Percentiles rank a stretch among this genome's conserved stretches.
Evolutionary conservation across 2,113 vertebrate species (phyloP).

Genomic region (Vireo altiloquus): DNA sequence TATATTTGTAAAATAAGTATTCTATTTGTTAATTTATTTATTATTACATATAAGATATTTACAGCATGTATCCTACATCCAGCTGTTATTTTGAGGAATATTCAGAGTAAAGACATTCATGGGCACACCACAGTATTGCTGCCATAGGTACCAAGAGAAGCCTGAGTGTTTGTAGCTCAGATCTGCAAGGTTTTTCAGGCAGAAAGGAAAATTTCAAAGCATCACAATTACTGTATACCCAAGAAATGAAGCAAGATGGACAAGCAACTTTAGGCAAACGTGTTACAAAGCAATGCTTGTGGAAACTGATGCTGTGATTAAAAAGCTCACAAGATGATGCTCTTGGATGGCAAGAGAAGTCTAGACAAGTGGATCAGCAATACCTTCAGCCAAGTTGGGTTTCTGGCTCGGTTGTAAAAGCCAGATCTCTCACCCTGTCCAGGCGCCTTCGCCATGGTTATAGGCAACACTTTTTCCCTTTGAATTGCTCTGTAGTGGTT

Average conservation of each 20-base stretch:
- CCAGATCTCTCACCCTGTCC: not conserved
- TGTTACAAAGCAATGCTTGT: accelerated
- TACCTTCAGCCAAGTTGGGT: not conserved
- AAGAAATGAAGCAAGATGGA: not conserved
- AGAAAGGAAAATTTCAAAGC: not conserved
- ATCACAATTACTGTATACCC: not conserved
- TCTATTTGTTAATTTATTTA: not conserved
- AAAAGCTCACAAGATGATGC: not conserved
- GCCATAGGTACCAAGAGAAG: not conserved
- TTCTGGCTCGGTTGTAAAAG: not conserved
- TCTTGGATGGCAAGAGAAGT: not conserved
- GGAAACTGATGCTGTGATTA: not conserved
- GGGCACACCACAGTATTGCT: not conserved
- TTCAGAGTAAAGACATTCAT: not conserved
- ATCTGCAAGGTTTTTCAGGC: not conserved
- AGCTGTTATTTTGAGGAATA: not conserved
- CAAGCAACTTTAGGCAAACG: not conserved
- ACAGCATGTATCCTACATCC: not conserved
- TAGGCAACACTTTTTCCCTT: not conserved
- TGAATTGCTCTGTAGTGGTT: not conserved
- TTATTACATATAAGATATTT: not conserved
- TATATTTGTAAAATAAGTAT: not conserved
- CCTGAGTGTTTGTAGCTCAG: not conserved
- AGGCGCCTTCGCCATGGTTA: not conserved
- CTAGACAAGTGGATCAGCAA: not conserved